phyloP scores from a whole-genome alignment of 1,140 invertebrate species.

The Colletes gigas region DNA sequence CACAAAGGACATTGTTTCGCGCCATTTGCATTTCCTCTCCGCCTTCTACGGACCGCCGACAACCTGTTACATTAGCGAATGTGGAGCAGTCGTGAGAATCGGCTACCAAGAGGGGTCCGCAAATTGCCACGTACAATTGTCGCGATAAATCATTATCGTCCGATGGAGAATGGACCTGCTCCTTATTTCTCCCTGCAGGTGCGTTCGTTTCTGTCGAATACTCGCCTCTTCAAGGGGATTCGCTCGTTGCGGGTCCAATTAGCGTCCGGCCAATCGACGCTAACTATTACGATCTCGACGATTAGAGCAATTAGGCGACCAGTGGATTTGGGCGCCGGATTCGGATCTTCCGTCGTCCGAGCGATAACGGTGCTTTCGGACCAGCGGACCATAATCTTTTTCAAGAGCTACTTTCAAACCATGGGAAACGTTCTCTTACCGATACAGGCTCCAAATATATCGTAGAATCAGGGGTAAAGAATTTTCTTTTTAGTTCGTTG shows the following conservation, averaged over 20 bases:
- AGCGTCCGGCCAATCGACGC: not conserved
- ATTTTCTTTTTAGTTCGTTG: too few species aligned
- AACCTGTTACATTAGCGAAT: constrained; percentile 10
- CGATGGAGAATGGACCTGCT: not conserved
- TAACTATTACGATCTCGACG: not conserved
- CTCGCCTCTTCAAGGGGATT: not conserved
- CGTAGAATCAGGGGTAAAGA: too few species aligned
- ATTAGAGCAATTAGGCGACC: not conserved
- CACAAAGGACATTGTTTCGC: constrained; percentile 27
- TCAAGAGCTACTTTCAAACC: too few species aligned
- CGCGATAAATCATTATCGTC: constrained; percentile 18
- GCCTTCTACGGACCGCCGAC: not conserved
- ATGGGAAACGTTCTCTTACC: too few species aligned
- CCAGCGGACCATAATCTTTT: too few species aligned
- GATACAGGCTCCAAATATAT: too few species aligned
- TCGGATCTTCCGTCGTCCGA: too few species aligned
- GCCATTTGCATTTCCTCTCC: constrained; percentile 17
- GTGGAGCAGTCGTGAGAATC: constrained; percentile 30
- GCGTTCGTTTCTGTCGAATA: not conserved
- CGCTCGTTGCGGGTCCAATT: not conserved
- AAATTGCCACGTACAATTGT: not conserved
- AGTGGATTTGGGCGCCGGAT: too few species aligned
- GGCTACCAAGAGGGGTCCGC: not conserved
- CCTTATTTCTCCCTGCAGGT: not conserved
- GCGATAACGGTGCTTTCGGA: too few species aligned